phyloP scores from a whole-genome alignment of 2,888 invertebrate genomes.

The Chymomyza caudatula region DNA sequence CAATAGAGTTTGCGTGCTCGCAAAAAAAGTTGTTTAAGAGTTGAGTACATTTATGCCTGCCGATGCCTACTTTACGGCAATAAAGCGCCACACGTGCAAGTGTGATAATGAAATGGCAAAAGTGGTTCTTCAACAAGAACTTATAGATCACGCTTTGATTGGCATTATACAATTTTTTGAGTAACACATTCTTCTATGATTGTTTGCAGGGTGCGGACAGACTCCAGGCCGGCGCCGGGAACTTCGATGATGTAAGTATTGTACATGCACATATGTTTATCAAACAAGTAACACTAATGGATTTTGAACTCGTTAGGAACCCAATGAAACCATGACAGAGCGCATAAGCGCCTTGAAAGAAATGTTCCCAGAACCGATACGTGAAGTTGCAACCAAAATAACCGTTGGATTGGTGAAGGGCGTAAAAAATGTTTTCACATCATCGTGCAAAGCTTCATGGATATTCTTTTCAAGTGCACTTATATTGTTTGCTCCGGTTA shows the following conservation, averaged over 20 bases:
- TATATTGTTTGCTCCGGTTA: conserved; percentile 94
- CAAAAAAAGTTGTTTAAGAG: conserved; percentile 79
- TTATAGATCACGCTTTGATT: neutral
- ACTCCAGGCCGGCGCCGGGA: conserved; percentile 76
- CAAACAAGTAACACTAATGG: conserved; percentile 44
- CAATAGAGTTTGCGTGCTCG: conserved; percentile 81
- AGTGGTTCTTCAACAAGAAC: neutral
- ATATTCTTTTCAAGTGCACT: conserved; percentile 94
- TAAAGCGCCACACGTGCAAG: too few relatives aligned
- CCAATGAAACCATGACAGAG: conserved; percentile 92
- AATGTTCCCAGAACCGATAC: conserved; percentile 95
- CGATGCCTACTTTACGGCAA: too few relatives aligned
- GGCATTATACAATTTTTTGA: conserved; percentile 17
- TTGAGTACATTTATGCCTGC: too few relatives aligned
- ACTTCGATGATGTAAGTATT: conserved; percentile 82
- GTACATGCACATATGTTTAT: conserved; percentile 41
- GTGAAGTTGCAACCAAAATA: conserved; percentile 82
- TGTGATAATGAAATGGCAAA: neutral
- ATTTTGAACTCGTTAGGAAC: conserved; percentile 80
- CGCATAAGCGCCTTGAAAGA: conserved; percentile 94
- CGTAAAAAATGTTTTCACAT: conserved; percentile 84
- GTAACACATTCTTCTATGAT: neutral
- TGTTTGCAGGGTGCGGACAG: conserved; percentile 44
- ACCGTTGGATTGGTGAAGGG: conserved; percentile 81
- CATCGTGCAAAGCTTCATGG: conserved; percentile 92